Base-by-base conservation (phyloP, 2,888 invertebrate genomes). In the Cetonia aurata region DNA sequence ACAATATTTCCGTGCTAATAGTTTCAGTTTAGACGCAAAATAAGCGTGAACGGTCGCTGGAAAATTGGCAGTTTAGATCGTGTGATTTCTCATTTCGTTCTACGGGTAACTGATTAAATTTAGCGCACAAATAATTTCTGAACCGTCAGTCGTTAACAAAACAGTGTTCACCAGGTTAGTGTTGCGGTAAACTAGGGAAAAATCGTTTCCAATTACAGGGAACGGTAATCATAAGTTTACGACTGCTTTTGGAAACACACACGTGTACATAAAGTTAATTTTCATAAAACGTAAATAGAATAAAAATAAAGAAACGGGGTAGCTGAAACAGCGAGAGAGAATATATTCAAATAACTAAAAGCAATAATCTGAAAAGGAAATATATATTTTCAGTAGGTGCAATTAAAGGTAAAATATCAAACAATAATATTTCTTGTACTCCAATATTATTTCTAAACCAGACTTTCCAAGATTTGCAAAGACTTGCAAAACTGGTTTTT, bases 21-120 rank as follows among this genome's bases (percentile, higher is more conserved):
- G 50, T 65, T 50, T 65, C 62, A 31, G 60, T 60, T 8, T 6
- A 17, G 42, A n/a, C 17, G 31, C n/a, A 31, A 37, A 65, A 33
- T n/a, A 50, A 41, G 37, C 52, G 48, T 50, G 50, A 65, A 46
- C 41, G 37, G 50, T 25, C 50, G 37, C 13, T 52, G 37, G 62
- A 50, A 50, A 65, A 50, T 60, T 48, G 44, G 31, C 46, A 60
- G 60, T 60, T 60, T 60, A n/a, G 25, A 46, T 46, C 31, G 46
- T 41, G 10, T 19, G 33, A 65, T 33, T 65, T 65, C 50, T 50
- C 37, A 17, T 60, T 41, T 44, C 17, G 57, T 57, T 41, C 12
- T 10, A 50, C 37, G 37, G 15, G 46, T 46, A 13, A 60, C 62
- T 65, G 50, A 65, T 41, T 52, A 50, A 65, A 19, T 65, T 65